phyloP scores from a whole-genome alignment of 2,797 vertebrate genomes.

The Danionella dracula region DNA sequence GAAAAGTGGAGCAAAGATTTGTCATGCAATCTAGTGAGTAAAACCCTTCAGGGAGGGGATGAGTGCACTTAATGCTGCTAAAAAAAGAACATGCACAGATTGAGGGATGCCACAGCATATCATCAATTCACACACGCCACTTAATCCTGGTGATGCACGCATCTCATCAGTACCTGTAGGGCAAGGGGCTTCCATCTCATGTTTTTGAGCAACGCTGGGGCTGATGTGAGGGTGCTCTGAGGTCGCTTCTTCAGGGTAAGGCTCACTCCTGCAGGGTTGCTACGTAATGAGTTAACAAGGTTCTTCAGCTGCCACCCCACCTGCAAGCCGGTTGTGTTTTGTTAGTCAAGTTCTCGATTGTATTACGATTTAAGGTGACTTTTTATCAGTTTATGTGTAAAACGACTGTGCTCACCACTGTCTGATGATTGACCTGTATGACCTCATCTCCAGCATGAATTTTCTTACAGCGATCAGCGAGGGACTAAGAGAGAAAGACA shows the following conservation, averaged over 20 bases:
- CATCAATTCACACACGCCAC: conserved; percentile 37
- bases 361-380: background rate
- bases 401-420: conserved; percentile 81
- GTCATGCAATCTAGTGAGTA: conserved; percentile 49
- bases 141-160: conserved; percentile 32
- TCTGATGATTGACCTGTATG: conserved; percentile 99
- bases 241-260: conserved; percentile 88
- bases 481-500: conserved; percentile 64
- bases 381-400: background rate
- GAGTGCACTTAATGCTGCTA: conserved; percentile 56
- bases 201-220: conserved; percentile 87
- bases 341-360: background rate
- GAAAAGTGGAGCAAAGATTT: conserved; percentile 29
- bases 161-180: conserved; percentile 69
- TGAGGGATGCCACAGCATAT: conserved; percentile 41
- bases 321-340: conserved; percentile 49
- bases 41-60: conserved; percentile 51
- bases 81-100: conserved; percentile 53
- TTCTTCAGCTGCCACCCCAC: conserved; percentile 95
- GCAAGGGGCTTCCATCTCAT: conserved; percentile 90
- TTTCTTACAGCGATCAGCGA: conserved; percentile 99
- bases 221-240: conserved; percentile 86
- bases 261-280: conserved; percentile 84
- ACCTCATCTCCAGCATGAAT: conserved; percentile 99
- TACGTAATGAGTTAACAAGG: conserved; percentile 81